Base-by-base conservation (phyloP, 2,888 invertebrate genomes). In the Hybos culiciformis region DNA sequence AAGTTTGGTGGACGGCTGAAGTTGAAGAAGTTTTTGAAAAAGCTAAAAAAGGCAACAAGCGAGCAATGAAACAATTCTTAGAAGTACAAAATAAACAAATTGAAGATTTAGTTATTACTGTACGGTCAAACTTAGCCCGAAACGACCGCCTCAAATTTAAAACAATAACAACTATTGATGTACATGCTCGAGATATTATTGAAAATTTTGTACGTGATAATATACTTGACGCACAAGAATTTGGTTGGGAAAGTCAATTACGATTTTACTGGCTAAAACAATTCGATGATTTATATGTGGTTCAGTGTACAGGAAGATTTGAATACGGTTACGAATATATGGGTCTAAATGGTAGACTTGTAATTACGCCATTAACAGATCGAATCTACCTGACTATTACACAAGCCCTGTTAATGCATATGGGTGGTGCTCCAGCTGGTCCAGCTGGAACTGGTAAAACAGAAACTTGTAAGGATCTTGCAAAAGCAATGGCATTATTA, bases 1-100 rank as follows among this genome's bases (percentile, higher is more conserved):
- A 85, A 54, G 82, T 93, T 3, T 93, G 92, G 92, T 93, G 92
- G 92, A 93, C 92, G 0, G 87, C 87, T 7, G 92, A 93, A 62
- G 88, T 91, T 0, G 93, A 93, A 58, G 84, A 92, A 58, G 85
- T 88, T 0, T 92, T 93, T 60, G 65, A 61, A 5, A 80, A 76
- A 57, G 56, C 69, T 2, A 69, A 74, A 7, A 73, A 72, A 47
- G 87, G 91, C 4, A 76, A 82, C 50, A 87, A 90, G 61, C 70
- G 82, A 11, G 87, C 90, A 0, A 90, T 93, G 87, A 92, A 91
- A 65, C 83, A 90, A 56, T 90, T 90, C 61, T 70, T 92, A 21
- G 72, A 74, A 52, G 55, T 58, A 38, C 75, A 85, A 45, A 92
- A 92, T 56, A 71, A 71, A 44, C 91, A 91, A 63, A 70, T 93